Conservation (phyloP, 2,797 vertebrate genomes). For the Brachymystax lenok region DNA sequence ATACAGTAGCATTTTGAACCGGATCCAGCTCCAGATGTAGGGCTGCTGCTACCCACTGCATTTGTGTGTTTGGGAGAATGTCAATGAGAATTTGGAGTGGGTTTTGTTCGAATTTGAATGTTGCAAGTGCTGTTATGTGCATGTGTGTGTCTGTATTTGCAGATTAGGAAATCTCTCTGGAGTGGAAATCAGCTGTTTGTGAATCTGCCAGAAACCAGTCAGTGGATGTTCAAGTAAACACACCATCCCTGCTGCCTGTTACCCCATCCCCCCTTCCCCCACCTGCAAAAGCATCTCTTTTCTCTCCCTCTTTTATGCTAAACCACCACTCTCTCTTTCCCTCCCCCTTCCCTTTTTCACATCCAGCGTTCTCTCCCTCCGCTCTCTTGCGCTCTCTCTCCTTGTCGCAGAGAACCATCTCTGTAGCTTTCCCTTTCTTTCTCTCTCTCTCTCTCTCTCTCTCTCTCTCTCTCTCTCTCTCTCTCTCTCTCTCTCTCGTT, state of each 20-base stretch:
- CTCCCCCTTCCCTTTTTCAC: slow-evolving; percentile 4
- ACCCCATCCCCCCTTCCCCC: slow-evolving; percentile 29
- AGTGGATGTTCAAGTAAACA: slow-evolving; percentile 46
- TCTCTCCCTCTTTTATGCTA: slow-evolving; percentile 25
- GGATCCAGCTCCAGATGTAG: slow-evolving; percentile 51
- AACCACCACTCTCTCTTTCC: slow-evolving; percentile 12
- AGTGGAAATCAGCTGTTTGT: slow-evolving; percentile 64
- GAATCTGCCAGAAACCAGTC: slow-evolving; percentile 59
- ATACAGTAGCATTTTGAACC: slow-evolving; percentile 54
- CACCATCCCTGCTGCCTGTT: slow-evolving; percentile 26
- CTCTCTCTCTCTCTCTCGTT: slow-evolving; percentile 49
- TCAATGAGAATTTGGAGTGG: slow-evolving; percentile 36
- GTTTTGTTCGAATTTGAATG: slow-evolving; percentile 30
- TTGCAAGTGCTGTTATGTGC: slow-evolving; percentile 23
- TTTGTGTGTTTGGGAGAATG: slow-evolving; percentile 61
- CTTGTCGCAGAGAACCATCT: slow-evolving; percentile 10
- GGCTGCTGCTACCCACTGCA: slow-evolving; percentile 51
- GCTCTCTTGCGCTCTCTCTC: slow-evolving; percentile 28
- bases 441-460: slow-evolving; percentile 25
- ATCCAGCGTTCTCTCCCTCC: slow-evolving; percentile 13
- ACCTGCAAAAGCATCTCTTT: slow-evolving; percentile 39
- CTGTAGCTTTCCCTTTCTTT: not conserved
- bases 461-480: slow-evolving; percentile 43
- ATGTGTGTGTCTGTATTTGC: not conserved
- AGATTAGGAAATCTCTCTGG: slow-evolving; percentile 36